phyloP scores from a whole-genome alignment of 2,797 vertebrate species.

The Danio kyathit region DNA sequence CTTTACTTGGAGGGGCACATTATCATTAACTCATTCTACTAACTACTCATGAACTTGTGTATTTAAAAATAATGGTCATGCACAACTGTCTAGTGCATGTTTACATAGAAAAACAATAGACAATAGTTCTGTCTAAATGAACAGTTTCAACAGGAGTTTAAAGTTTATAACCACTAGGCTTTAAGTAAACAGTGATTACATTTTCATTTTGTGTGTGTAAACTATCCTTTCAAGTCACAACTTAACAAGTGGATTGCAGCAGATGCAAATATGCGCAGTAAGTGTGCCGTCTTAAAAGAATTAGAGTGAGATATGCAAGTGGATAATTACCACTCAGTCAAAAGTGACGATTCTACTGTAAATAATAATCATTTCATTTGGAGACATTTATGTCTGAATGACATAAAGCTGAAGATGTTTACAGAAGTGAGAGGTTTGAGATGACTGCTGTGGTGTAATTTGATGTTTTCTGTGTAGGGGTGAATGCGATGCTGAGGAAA shows the following conservation, averaged over 20 bases:
- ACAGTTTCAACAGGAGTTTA: no score
- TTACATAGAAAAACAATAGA: no score
- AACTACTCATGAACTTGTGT: no score
- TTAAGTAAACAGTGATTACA: no score
- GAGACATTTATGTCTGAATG: neutral
- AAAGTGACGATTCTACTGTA: neutral
- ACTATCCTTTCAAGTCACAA: no score
- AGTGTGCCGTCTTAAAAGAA: slow-evolving; percentile 48
- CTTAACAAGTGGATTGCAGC: slow-evolving; percentile 4
- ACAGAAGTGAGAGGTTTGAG: neutral
- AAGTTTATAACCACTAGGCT: no score
- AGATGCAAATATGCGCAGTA: neutral
- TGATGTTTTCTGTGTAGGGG: slow-evolving; percentile 76
- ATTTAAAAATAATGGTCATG: no score
- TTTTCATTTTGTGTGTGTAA: no score
- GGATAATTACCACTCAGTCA: slow-evolving; percentile 10
- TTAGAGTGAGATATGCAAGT: slow-evolving; percentile 18
- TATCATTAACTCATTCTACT: no score
- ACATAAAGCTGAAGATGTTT: neutral
- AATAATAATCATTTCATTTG: slow-evolving; percentile 8
- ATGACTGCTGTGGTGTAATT: neutral
- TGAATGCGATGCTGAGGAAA: slow-evolving; percentile 94
- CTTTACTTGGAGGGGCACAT: no score
- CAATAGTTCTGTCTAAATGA: no score
- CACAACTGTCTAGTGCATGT: no score